Base-by-base conservation (phyloP, 2,888 invertebrate species). In the Drosophila suboccidentalis region DNA sequence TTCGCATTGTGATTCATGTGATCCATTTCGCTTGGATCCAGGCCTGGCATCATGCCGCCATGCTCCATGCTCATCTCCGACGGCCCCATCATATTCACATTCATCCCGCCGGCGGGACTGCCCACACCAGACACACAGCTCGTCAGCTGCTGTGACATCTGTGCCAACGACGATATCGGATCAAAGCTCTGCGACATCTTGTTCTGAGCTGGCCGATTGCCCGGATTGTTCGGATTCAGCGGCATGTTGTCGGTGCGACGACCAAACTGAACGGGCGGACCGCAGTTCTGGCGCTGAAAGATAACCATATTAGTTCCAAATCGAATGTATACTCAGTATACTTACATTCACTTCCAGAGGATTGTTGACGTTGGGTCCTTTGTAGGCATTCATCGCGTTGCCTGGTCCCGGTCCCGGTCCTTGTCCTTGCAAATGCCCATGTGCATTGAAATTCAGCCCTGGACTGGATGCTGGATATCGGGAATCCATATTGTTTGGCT, bases 71-170 rank as follows among this genome's bases (percentile, higher is more conserved):
- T 91, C 36, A 91, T 84, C 26, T 92, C 92, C 4, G 82, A 80
- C 22, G 84, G 73, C 34, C 72, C 70, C 59, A 87, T 69, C 72
- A 86, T 83, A 36, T 72, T 69, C 71, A 86, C 82, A 41, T 74
- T 85, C 49, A 90, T 79, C 10, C 83, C 89, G 66, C 75, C 82
- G 57, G 77, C 78, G n/a, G 90, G 74, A 75, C 78, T 82, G 26
- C 84, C 85, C 90, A 90, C 82, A 10, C 85, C 84, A 90, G 93
- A 94, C 1, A 91, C 94, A 91, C 96, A 96, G 89, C 96, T 97
- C 13, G 97, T 97, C 76, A 98, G 93, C 91, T 97, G 97, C 90
- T 98, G 98, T 73, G 97, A 97, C 98, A 98, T 98, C 93, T 98
- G 98, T 61, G 98, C 97, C 89, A 98, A 94, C 9, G 98, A 98